phyloP scores from a whole-genome alignment of 2,113 vertebrate genomes.

The Rhinopithecus roxellana region DNA sequence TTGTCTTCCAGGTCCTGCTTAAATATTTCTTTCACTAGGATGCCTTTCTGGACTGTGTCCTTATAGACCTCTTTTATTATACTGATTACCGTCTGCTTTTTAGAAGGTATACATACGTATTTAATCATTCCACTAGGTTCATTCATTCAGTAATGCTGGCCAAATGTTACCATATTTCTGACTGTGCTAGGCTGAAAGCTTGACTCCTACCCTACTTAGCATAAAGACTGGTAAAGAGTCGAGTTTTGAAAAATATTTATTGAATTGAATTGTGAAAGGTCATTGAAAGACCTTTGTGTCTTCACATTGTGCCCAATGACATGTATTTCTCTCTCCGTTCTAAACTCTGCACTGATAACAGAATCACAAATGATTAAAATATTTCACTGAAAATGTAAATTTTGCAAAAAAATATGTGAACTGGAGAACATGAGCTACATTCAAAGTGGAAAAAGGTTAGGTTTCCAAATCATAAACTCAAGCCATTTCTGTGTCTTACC shows the following conservation, averaged over 20 bases:
- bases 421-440: conserved; percentile 32
- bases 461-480: conserved; percentile 68
- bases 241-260: background rate
- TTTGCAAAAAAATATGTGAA: conserved; percentile 35
- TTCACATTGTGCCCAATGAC: background rate
- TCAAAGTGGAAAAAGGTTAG: conserved; percentile 53
- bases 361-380: conserved; percentile 53
- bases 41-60: background rate
- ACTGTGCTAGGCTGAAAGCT: background rate
- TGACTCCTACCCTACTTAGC: background rate
- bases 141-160: background rate
- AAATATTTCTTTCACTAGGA: conserved; percentile 33
- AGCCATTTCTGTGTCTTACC: conserved; percentile 68
- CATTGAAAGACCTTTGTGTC: conserved; percentile 27
- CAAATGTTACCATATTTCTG: background rate
- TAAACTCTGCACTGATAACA: conserved; percentile 31
- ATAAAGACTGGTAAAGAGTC: background rate
- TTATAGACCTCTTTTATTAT: background rate
- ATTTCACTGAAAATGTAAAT: conserved; percentile 56
- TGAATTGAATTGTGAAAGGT: conserved; percentile 32
- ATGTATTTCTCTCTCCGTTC: conserved; percentile 29
- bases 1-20: background rate
- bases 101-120: background rate
- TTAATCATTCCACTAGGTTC: background rate
- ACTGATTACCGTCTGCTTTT: background rate